Evolutionary conservation across 2,797 vertebrate species (phyloP).

Genomic region (Chanos chanos): DNA sequence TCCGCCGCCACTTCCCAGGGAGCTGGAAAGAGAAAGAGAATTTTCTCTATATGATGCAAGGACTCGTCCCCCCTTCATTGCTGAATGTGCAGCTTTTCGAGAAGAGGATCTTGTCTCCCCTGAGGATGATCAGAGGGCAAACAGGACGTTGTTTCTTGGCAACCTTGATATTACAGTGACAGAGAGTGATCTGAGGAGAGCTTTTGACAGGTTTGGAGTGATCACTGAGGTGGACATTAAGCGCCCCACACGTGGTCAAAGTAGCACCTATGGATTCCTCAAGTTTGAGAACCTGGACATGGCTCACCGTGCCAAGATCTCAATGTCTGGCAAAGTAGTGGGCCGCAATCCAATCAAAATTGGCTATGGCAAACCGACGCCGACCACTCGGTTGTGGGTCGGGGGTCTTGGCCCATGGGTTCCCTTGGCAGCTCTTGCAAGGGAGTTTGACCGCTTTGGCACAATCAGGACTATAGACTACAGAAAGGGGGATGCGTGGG

Average conservation of each 20-base stretch:
- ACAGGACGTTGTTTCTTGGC: conserved; percentile 94
- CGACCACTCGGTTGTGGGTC: conserved; percentile 94
- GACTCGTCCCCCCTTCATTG: conserved; percentile 81
- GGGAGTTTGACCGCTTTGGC: conserved; percentile 98
- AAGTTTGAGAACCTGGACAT: conserved; percentile 99
- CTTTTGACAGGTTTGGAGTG: conserved; percentile 93
- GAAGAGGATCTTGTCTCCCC: conserved; percentile 94
- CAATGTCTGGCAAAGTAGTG: conserved; percentile 96
- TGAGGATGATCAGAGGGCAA: conserved; percentile 95
- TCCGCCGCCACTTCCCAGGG: conserved; percentile 86
- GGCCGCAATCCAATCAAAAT: conserved; percentile 94
- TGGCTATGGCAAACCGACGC: conserved; percentile 96
- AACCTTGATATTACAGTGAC: conserved; percentile 93
- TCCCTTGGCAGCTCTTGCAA: conserved; percentile 87
- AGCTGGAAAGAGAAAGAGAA: conserved; percentile 91
- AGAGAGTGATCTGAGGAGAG: conserved; percentile 87
- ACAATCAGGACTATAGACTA: conserved; percentile 98
- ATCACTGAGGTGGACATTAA: conserved; percentile 98
- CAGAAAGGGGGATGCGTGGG: conserved; percentile 96
- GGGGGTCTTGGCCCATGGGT: conserved; percentile 96
- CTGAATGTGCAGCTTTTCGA: conserved; percentile 87
- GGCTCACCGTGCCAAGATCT: conserved; percentile 94
- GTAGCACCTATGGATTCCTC: conserved; percentile 94
- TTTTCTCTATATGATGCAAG: conserved; percentile 87
- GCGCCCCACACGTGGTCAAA: conserved; percentile 84